phyloP scores from a whole-genome alignment of 2,797 vertebrate genomes.

The Gobio occitaniae region DNA sequence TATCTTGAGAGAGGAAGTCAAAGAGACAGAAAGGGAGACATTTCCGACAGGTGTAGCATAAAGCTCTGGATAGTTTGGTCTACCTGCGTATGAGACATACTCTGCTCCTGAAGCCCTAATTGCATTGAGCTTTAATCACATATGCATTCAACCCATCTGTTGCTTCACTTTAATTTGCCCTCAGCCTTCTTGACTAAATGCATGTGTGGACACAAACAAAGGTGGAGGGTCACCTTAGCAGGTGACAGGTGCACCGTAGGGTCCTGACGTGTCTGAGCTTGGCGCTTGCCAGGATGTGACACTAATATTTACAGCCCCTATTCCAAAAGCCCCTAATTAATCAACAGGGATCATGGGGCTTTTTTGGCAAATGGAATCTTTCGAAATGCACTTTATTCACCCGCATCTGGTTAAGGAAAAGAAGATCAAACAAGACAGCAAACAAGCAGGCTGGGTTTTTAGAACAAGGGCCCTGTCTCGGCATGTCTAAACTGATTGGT shows the following conservation, averaged over 20 bases:
- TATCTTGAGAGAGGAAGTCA: neutral
- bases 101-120: conserved; percentile 67
- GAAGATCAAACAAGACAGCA: conserved; percentile 53
- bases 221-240: conserved; percentile 35
- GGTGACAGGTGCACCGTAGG: conserved; percentile 33
- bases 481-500: conserved; percentile 68
- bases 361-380: conserved; percentile 40
- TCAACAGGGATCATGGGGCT: conserved; percentile 13
- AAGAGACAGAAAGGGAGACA: neutral
- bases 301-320: conserved; percentile 14
- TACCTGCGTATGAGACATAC: conserved; percentile 68
- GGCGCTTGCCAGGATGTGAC: conserved; percentile 14
- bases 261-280: conserved; percentile 35
- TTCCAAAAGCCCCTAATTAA: conserved; percentile 46
- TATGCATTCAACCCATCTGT: conserved; percentile 74
- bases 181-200: conserved; percentile 51
- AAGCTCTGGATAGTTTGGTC: conserved; percentile 42
- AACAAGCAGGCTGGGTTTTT: conserved; percentile 51
- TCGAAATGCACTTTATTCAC: conserved; percentile 36
- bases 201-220: conserved; percentile 32
- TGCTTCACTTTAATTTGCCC: conserved; percentile 63
- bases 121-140: conserved; percentile 76
- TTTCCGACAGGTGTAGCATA: conserved; percentile 57
- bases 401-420: conserved; percentile 20
- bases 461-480: conserved; percentile 65